A percentile compares a stretch with the other conserved stretches of the same genome.
These are phyloP conservation scores for Lutjanus campechanus DNA, from an alignment of 2,797 vertebrate species.

Conservation along the genomic window DNA sequence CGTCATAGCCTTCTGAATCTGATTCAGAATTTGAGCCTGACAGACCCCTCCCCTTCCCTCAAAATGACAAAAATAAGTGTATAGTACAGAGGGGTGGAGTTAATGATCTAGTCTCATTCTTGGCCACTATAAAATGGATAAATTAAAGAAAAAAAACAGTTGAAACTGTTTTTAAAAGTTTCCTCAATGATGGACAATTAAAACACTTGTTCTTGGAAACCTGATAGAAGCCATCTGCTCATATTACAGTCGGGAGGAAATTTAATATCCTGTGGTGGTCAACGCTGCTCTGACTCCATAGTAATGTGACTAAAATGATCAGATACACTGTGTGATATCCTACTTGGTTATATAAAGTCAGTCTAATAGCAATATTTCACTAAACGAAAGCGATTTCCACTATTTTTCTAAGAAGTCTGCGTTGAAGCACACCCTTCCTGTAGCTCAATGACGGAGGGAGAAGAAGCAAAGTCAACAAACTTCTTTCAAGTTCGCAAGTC, in stretches of 20 bases:
- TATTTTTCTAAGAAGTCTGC: constrained; percentile 1
- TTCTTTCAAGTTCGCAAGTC: constrained; percentile 37
- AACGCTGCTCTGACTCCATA: constrained; percentile 36
- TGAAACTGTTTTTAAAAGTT: neutral
- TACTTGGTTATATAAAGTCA: constrained; percentile 2
- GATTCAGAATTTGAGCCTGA: too few species aligned
- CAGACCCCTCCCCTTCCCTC: too few species aligned
- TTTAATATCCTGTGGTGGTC: constrained; percentile 52
- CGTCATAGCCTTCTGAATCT: too few species aligned
- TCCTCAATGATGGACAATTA: neutral
- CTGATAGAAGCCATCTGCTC: constrained; percentile 20
- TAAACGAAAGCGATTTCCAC: neutral
- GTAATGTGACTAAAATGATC: constrained; percentile 24
- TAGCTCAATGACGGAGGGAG: constrained; percentile 14
- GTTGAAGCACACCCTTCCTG: constrained; percentile 1
- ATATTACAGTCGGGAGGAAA: constrained; percentile 50
- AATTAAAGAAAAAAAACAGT: neutral
- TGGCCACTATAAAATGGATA: neutral
- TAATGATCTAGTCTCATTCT: neutral
- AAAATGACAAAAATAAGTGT: too few species aligned
- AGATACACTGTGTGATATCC: constrained; percentile 22
- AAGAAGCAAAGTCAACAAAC: constrained; percentile 41
- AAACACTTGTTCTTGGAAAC: constrained; percentile 21
- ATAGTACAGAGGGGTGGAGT: too few species aligned
- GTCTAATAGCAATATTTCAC: constrained; percentile 13